Evolutionary conservation across 2,888 invertebrate genomes (phyloP), one percentile per base, ranked within the genome.

Genomic region (Stictocephala bisonia): DNA sequence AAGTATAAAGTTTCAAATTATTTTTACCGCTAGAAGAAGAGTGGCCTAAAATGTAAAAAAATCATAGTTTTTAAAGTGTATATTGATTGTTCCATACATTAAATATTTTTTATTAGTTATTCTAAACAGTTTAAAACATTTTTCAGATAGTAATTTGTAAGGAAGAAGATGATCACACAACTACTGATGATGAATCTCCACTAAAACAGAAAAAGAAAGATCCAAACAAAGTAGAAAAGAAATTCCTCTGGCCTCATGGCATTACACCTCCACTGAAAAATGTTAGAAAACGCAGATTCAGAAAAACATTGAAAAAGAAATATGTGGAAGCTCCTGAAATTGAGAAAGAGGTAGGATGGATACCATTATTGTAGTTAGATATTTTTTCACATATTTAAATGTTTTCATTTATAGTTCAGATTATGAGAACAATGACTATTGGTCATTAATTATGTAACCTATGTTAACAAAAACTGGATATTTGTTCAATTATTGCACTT

Each of bases 311-410:
- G 27, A 96, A 95, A 83, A 99, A 99, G 84, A 99, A 99, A 85
- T 95, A 94, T 85, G 95, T 95, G 0, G 98, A 98, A 85, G 95
- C 96, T 24, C 97, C 98, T 0, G 98, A 99, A 86, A 96, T 98
- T 77, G 99, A 99, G 82, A 97, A 97, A 83, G 99, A 99, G 86
- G 80, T 85, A 68, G 6, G 27, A 15, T 53, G 9, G 27, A 31
- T n/a, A 60, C 27, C 4, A 22, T 56, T 56, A 11, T 56, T 56
- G 18, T 24, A 11, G 20, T 50, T 56, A 20, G 24, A 13, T 56
- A n/a, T n/a, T n/a, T n/a, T n/a, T n/a, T n/a, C n/a, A n/a, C n/a
- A n/a, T n/a, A n/a, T n/a, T n/a, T n/a, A n/a, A n/a, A n/a, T n/a
- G n/a, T n/a, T n/a, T n/a, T n/a, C n/a, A n/a, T n/a, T n/a, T n/a